phyloP scores from a whole-genome alignment of 2,888 invertebrate genomes.

The Tanytarsus gracilentus region DNA sequence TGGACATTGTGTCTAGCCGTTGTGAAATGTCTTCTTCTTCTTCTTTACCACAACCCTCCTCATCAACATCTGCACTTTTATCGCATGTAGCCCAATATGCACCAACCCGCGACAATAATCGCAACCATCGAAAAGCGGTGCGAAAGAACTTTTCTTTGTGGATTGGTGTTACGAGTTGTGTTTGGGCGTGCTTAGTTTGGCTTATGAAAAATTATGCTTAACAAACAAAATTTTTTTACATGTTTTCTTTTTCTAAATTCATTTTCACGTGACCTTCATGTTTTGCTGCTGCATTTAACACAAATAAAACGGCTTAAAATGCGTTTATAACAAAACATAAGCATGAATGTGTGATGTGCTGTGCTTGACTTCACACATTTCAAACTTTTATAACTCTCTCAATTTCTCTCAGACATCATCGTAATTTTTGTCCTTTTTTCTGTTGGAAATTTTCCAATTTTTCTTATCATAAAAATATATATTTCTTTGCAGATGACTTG shows the following conservation, averaged over 20 bases:
- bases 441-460: constrained; percentile 10
- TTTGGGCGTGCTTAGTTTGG: constrained; percentile 74
- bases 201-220: constrained; percentile 46
- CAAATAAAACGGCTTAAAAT: too few species aligned
- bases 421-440: constrained; percentile 17
- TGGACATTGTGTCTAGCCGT: constrained; percentile 15
- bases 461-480: too few species aligned
- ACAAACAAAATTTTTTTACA: background rate
- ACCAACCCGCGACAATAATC: constrained; percentile 22
- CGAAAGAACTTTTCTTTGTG: constrained; percentile 59
- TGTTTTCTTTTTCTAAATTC: background rate
- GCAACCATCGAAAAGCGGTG: constrained; percentile 25
- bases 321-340: too few species aligned
- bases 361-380: too few species aligned
- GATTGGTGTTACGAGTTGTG: constrained; percentile 81
- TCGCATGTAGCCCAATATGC: constrained; percentile 6
- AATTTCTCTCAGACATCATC: background rate
- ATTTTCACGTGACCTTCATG: background rate
- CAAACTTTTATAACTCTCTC: too few species aligned
- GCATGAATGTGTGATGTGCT: too few species aligned
- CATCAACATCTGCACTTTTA: constrained; percentile 16
- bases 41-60: background rate
- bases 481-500: constrained; percentile 29
- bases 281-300: background rate
- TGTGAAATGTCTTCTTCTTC: constrained; percentile 8